A percentile compares a stretch with the other conserved stretches of the same genome.
These are phyloP conservation scores for Chaetodon trifasciatus DNA, from an alignment of 2,797 vertebrate species.

Conservation along the genomic window DNA sequence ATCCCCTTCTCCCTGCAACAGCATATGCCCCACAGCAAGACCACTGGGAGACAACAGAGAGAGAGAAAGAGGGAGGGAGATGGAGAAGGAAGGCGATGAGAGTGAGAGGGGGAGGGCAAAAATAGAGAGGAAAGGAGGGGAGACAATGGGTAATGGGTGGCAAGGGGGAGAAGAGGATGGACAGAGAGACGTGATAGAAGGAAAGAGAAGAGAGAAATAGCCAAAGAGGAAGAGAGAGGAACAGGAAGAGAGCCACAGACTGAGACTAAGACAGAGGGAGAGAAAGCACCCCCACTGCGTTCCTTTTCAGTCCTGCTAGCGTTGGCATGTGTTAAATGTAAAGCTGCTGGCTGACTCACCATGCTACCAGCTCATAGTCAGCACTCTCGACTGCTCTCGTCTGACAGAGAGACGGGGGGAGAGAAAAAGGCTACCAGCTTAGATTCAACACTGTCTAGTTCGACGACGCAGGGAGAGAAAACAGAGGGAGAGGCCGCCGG, in stretches of 20 bases:
- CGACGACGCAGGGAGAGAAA: constrained; percentile 54
- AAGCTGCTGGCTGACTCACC: constrained; percentile 85
- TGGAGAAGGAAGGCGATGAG: constrained; percentile 17
- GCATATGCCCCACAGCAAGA: constrained; percentile 85
- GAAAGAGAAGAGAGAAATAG: constrained; percentile 52
- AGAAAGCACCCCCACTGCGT: constrained; percentile 75
- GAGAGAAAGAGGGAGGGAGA: constrained; percentile 53
- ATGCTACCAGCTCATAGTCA: constrained; percentile 80
- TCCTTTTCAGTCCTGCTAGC: constrained; percentile 80
- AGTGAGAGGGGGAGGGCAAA: constrained; percentile 44
- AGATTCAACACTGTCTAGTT: too few relatives aligned
- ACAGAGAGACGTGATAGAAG: constrained; percentile 42
- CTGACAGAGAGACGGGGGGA: constrained; percentile 70
- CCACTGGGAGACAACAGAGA: constrained; percentile 77
- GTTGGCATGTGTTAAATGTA: constrained; percentile 85
- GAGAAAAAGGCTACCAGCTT: constrained; percentile 13
- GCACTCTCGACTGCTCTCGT: constrained; percentile 78
- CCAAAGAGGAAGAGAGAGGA: constrained; percentile 57
- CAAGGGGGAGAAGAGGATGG: constrained; percentile 43
- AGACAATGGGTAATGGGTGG: constrained; percentile 59
- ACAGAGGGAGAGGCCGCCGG: constrained; percentile 36
- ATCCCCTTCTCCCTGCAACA: constrained; percentile 80
- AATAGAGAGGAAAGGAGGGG: constrained; percentile 48
- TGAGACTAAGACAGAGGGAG: constrained; percentile 75
- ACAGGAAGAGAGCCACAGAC: constrained; percentile 65